Conservation (phyloP, 2,888 invertebrate species). For the Temnothorax rugatulus region DNA sequence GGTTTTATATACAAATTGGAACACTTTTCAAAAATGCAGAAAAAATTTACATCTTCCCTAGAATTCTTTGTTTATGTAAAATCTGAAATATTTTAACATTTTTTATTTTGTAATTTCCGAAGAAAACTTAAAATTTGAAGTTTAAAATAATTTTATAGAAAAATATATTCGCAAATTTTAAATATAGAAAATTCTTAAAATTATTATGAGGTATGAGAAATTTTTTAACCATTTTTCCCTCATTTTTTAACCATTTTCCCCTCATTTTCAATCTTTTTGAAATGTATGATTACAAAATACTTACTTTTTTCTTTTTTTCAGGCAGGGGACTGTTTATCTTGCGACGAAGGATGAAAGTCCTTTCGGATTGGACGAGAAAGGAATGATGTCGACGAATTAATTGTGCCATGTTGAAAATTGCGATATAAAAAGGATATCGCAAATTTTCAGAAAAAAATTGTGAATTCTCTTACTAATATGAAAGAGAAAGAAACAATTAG, state of each 20-base stretch:
- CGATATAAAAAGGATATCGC: background rate
- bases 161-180: background rate
- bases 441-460: background rate
- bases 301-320: conserved; percentile 51
- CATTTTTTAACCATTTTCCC: background rate
- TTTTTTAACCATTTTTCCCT: background rate
- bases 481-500: background rate
- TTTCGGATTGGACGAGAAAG: conserved; percentile 65
- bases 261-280: background rate
- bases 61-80: background rate
- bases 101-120: background rate
- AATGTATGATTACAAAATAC: background rate
- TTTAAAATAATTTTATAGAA: background rate
- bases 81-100: background rate
- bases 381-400: background rate
- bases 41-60: background rate
- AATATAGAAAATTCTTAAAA: background rate
- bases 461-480: background rate
- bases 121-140: background rate
- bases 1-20: background rate
- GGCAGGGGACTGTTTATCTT: conserved; percentile 75
- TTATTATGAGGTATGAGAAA: background rate
- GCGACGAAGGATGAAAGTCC: conserved; percentile 66
- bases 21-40: background rate
- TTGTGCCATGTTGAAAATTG: background rate